phyloP scores from a whole-genome alignment of 2,113 vertebrate genomes.

The Cacatua alba region DNA sequence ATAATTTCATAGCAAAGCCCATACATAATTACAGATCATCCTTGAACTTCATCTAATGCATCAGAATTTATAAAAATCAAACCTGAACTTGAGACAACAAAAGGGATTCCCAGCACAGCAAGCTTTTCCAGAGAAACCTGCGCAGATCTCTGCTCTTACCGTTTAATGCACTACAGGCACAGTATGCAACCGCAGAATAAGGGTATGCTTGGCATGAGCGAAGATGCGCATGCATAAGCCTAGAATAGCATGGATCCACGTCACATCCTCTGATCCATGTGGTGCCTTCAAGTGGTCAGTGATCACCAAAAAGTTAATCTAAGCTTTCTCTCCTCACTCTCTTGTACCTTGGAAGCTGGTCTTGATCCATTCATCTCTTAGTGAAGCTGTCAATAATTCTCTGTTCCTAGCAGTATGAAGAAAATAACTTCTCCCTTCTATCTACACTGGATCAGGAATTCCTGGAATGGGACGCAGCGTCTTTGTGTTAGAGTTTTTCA shows the following conservation, averaged over 20 bases:
- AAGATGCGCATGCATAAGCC: accelerated
- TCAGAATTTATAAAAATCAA: constrained; percentile 4
- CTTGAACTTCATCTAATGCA: not conserved
- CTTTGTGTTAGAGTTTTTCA: not conserved
- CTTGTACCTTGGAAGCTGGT: not conserved
- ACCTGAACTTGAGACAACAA: not conserved
- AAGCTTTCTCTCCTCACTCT: not conserved
- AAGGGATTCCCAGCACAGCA: not conserved
- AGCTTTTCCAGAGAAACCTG: not conserved
- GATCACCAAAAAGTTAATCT: not conserved
- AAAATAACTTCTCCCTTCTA: not conserved
- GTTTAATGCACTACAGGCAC: not conserved
- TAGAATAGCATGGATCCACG: not conserved
- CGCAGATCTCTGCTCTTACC: not conserved
- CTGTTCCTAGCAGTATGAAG: not conserved
- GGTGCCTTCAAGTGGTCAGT: not conserved
- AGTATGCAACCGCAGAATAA: not conserved
- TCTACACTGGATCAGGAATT: not conserved
- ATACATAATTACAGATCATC: not conserved
- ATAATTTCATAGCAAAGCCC: not conserved
- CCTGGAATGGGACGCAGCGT: not conserved
- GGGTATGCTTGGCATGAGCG: not conserved
- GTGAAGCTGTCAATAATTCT: not conserved
- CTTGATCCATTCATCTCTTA: not conserved
- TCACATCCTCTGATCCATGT: not conserved